Percentiles rank a stretch among this genome's conserved stretches.
These are phyloP conservation scores for Siniperca obscura DNA, from an alignment of 2,797 vertebrate species.

Conservation along the genomic window DNA sequence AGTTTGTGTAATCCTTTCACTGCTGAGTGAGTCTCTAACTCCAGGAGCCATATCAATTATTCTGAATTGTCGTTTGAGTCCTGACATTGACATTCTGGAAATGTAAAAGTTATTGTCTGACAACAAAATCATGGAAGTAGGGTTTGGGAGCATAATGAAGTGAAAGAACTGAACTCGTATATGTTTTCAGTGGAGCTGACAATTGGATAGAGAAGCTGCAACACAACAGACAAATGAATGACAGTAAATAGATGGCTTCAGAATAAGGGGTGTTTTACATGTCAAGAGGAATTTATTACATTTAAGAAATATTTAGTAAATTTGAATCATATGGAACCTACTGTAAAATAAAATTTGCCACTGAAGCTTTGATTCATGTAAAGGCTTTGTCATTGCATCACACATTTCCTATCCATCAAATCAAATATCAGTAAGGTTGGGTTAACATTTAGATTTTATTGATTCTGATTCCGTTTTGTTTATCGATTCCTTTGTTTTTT, in stretches of 20 bases:
- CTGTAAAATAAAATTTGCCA: not conserved
- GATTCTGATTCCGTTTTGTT: not conserved
- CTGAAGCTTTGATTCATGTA: not conserved
- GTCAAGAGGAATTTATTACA: not conserved
- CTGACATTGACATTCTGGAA: constrained; percentile 17
- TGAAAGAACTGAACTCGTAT: not conserved
- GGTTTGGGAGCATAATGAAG: not conserved
- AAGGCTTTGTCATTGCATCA: not conserved
- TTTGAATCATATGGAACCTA: not conserved
- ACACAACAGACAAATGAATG: not conserved
- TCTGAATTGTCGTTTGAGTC: constrained; percentile 34
- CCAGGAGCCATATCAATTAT: not conserved
- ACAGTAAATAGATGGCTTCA: not conserved
- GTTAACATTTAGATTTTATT: not conserved
- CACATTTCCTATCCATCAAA: not conserved
- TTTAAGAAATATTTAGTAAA: not conserved
- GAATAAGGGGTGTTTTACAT: not conserved
- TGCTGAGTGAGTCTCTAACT: not conserved
- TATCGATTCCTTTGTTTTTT: not conserved
- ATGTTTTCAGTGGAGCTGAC: constrained; percentile 9
- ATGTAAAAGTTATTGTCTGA: not conserved
- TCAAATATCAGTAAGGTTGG: not conserved
- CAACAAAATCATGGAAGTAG: not conserved
- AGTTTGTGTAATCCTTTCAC: not conserved
- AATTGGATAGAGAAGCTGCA: not conserved